A percentile compares a stretch with the other conserved stretches of the same genome.
Conservation (phyloP, 2,888 invertebrate species). For the Malthinus seriepunctatus region DNA sequence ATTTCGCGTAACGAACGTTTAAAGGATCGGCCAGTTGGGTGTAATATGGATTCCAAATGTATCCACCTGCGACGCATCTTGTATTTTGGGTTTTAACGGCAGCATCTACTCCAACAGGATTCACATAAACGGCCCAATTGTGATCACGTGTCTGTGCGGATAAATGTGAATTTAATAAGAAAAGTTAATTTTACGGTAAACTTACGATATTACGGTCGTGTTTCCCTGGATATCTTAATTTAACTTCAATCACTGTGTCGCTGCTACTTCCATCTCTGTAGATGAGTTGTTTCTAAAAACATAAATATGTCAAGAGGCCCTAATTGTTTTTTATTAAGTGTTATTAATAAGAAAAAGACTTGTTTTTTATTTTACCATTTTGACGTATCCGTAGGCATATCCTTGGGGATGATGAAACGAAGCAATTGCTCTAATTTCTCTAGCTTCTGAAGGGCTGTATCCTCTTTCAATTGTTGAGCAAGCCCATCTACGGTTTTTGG, state of each 20-base stretch:
- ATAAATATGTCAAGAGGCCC: not conserved
- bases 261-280: slow-evolving; percentile 84
- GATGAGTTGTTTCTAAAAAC: slow-evolving; percentile 75
- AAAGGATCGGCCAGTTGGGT: slow-evolving; percentile 88
- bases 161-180: slow-evolving; percentile 30
- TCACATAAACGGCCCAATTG: slow-evolving; percentile 90
- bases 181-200: slow-evolving; percentile 17
- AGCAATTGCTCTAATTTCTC: slow-evolving; percentile 84
- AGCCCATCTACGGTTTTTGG: slow-evolving; percentile 71
- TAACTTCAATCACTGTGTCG: slow-evolving; percentile 89
- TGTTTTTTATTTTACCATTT: slow-evolving; percentile 77
- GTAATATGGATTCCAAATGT: slow-evolving; percentile 89
- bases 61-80: slow-evolving; percentile 89
- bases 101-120: slow-evolving; percentile 90
- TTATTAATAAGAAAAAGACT: no score
- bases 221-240: slow-evolving; percentile 83
- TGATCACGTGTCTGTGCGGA: slow-evolving; percentile 74
- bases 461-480: slow-evolving; percentile 86
- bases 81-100: slow-evolving; percentile 77
- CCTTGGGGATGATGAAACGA: slow-evolving; percentile 90
- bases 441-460: slow-evolving; percentile 84
- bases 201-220: slow-evolving; percentile 79
- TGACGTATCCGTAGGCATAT: slow-evolving; percentile 82
- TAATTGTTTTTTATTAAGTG: not conserved
- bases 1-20: slow-evolving; percentile 62